These are phyloP conservation scores for Vireo griseus DNA, from an alignment of 2,797 vertebrate species.

Conservation along the genomic window DNA sequence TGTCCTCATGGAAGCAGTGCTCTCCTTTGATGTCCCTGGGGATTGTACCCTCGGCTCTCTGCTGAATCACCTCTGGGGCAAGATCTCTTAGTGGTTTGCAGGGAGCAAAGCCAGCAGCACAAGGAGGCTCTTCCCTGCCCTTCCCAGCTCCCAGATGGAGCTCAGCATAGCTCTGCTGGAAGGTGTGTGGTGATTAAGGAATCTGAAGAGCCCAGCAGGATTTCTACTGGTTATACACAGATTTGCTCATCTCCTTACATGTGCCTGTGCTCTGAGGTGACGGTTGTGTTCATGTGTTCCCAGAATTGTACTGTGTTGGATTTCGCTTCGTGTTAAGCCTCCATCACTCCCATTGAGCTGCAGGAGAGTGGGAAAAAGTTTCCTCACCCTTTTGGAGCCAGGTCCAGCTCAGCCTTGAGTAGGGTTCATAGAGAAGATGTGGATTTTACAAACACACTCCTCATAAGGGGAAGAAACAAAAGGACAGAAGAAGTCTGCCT, in stretches of 20 bases:
- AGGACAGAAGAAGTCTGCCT: background rate
- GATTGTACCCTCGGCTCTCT: background rate
- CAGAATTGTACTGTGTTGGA: fast-evolving
- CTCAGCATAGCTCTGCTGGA: background rate
- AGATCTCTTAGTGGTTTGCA: background rate
- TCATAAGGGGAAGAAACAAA: background rate
- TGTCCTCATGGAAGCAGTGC: background rate
- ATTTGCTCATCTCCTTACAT: background rate
- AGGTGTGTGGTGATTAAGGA: background rate
- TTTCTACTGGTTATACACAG: background rate
- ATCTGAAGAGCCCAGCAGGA: background rate
- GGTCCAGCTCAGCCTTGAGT: fast-evolving
- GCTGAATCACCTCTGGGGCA: background rate
- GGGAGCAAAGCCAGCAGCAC: background rate
- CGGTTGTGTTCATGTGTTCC: fast-evolving
- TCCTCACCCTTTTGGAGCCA: background rate
- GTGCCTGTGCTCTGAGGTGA: fast-evolving
- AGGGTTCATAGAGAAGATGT: fast-evolving
- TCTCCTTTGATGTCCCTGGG: background rate
- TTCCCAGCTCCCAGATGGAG: background rate
- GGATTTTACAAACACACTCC: background rate
- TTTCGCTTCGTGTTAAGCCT: background rate
- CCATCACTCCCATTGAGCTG: background rate
- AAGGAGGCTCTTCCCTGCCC: background rate
- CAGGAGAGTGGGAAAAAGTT: background rate